phyloP scores from a whole-genome alignment of 1,140 invertebrate genomes.

The Listronotus oregonensis region DNA sequence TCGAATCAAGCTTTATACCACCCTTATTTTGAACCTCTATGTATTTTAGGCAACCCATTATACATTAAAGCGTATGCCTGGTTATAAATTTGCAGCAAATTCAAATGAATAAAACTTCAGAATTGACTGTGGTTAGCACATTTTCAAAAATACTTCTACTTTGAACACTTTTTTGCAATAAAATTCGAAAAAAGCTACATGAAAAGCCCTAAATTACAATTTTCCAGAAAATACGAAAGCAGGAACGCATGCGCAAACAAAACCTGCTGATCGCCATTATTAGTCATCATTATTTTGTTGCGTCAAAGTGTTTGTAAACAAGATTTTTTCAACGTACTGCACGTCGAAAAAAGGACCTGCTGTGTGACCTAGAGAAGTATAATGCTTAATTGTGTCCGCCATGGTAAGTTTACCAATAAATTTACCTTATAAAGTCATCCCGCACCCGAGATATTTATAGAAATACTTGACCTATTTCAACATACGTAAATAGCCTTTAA shows the following conservation, averaged over 20 bases:
- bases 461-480: slow-evolving; percentile 17
- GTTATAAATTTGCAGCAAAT: neutral
- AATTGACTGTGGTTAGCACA: neutral
- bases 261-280: slow-evolving; percentile 31
- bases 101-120: neutral
- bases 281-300: slow-evolving; percentile 47
- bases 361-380: slow-evolving; percentile 3
- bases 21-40: too few relatives aligned
- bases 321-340: slow-evolving; percentile 9
- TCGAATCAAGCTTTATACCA: too few relatives aligned
- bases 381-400: slow-evolving; percentile 23
- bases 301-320: slow-evolving; percentile 38
- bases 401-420: slow-evolving; percentile 22
- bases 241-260: neutral
- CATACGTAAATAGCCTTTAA: slow-evolving; percentile 20
- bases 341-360: neutral
- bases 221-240: neutral
- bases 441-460: neutral
- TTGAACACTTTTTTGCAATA: too few relatives aligned
- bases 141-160: too few relatives aligned
- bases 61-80: neutral
- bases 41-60: neutral
- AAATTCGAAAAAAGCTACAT: neutral
- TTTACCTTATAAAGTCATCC: neutral
- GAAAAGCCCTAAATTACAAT: neutral